Conservation (phyloP, 2,888 invertebrate genomes). For the Hirudinaria manillensis region DNA sequence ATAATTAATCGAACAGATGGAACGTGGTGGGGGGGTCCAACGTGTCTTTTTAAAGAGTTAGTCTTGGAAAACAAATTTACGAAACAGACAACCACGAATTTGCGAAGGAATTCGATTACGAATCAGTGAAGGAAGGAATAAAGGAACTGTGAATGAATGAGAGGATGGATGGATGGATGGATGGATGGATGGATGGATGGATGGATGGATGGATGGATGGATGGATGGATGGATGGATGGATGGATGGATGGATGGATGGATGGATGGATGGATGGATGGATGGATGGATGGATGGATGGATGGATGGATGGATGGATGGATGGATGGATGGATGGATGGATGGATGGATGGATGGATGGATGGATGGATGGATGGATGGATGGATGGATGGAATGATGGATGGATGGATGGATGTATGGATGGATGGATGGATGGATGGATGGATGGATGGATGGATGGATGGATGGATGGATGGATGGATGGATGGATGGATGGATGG, state of each 20-base stretch:
- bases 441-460: too few species aligned
- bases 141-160: background rate
- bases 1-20: too few species aligned
- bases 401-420: too few species aligned
- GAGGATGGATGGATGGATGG: background rate
- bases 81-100: too few species aligned
- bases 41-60: too few species aligned
- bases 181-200: background rate
- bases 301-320: background rate
- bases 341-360: background rate
- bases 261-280: background rate
- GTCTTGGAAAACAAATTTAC: too few species aligned
- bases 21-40: too few species aligned
- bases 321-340: background rate
- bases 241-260: background rate
- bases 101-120: too few species aligned
- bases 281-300: background rate
- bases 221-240: background rate
- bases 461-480: too few species aligned
- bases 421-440: too few species aligned
- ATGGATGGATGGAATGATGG: background rate
- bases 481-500: too few species aligned
- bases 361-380: background rate
- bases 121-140: too few species aligned
- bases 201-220: background rate